Evolutionary conservation across 2,797 vertebrate genomes (phyloP), one percentile per base, ranked within the genome.

Genomic region (Epinephelus awoara): DNA sequence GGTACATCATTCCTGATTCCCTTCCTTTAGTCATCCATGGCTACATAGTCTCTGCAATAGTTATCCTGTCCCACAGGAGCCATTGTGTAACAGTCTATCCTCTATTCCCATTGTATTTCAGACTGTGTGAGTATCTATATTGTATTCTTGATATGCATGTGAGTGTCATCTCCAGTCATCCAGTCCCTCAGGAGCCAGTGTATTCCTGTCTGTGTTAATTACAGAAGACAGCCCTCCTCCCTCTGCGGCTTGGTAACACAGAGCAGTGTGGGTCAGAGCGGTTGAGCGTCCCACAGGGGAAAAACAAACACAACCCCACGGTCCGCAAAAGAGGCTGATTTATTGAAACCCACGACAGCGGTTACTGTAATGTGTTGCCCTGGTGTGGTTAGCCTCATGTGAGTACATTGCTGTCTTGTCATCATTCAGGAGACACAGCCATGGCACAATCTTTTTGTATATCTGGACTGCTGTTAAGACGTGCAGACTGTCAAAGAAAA

Each of bases 231-330:
- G 72, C 21, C 70, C 14, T 63, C 67, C 59, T 78, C 65, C 63
- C 63, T 57, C 71, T 74, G 73, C 2, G 63, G 82, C 42, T 51
- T 40, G 7, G 50, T 57, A 50, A 69, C 75, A 52, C 79, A 67
- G 67, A 72, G 52, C 73, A 38, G 68, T 72, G 62, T 70, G 64
- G 77, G 70, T 82, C 69, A 56, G 65, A 51, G 85, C 2, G 21
- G 77, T 67, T 40, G 34, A 69, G 51, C 7, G 47, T 81, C 73
- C 62, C 78, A 58, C 80, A 52, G 38, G 63, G 81, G 69, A 79
- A 86, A 86, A 82, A 82, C 82, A 85, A 88, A 84, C 86, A 85
- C 77, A 80, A 79, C 80, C 66, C 77, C 59, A 14, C 34, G 2
- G 46, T 83, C 72, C 42, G 72, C 70, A 69, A 63, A 14, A 46